Conservation (phyloP, 1,140 invertebrate genomes). For the Carposina sasakii region DNA sequence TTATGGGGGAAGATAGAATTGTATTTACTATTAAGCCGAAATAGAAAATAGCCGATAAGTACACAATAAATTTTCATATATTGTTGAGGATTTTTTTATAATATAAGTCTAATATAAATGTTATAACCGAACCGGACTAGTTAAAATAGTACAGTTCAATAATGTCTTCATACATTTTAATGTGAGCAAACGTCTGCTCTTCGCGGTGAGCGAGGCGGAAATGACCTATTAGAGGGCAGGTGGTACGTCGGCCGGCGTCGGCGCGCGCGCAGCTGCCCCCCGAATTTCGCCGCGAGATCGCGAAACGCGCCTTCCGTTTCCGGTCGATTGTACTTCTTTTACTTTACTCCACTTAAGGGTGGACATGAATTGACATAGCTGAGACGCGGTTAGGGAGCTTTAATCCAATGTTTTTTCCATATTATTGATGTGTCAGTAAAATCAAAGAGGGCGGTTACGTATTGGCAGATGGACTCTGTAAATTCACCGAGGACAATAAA, state of each 20-base stretch:
- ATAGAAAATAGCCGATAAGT: no score
- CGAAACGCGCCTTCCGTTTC: conserved; percentile 68
- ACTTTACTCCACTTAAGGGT: conserved; percentile 26
- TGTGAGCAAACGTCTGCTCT: conserved; percentile 13
- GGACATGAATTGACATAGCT: conserved; percentile 42
- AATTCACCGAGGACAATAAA: no score
- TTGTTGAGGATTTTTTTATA: no score
- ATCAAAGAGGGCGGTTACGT: conserved; percentile 5
- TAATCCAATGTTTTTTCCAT: background rate
- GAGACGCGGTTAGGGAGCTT: conserved; percentile 18
- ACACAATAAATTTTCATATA: no score
- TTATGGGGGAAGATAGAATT: no score
- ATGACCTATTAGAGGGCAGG: conserved; percentile 62
- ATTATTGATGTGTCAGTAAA: background rate
- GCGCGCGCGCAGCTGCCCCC: conserved; percentile 53
- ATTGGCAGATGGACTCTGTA: conserved; percentile 12
- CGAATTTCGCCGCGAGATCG: conserved; percentile 63
- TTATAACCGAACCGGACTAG: no score
- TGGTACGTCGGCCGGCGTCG: conserved; percentile 24
- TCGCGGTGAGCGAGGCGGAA: conserved; percentile 43
- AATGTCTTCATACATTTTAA: no score
- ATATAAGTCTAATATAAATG: no score
- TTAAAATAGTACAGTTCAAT: no score
- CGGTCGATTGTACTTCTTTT: conserved; percentile 53
- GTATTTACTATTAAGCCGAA: no score